Conservation (phyloP, 2,888 invertebrate species). For the Xylota segnis region DNA sequence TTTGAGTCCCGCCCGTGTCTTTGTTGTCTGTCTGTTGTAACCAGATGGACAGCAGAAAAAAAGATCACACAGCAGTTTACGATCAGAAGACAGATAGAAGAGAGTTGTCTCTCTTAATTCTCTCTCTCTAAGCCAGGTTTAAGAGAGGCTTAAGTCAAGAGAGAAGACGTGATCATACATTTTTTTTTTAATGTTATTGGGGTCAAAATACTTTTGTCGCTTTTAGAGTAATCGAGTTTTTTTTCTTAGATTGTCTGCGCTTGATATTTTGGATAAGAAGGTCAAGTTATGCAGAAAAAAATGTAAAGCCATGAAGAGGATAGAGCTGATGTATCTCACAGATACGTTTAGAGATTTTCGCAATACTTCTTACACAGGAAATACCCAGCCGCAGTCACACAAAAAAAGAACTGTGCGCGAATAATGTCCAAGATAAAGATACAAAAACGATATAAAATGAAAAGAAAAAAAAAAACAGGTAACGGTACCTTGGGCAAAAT, state of each 20-base stretch:
- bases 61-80: not conserved
- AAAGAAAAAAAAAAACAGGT: conserved; percentile 41
- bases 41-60: conserved; percentile 6
- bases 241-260: conserved; percentile 1
- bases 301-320: not conserved
- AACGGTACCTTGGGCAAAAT: conserved; percentile 68
- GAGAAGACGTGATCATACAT: conserved; percentile 4
- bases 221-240: conserved; percentile 1
- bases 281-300: conserved; percentile 27
- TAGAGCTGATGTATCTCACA: not conserved
- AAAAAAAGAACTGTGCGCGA: not conserved
- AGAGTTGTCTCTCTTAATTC: conserved; percentile 3
- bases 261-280: conserved; percentile 31
- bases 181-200: conserved; percentile 30
- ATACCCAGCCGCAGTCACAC: not conserved
- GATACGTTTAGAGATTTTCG: not conserved
- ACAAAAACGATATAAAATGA: conserved; percentile 21
- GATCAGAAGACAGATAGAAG: not conserved
- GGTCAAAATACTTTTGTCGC: conserved; percentile 62
- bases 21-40: conserved; percentile 21
- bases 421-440: conserved; percentile 11
- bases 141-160: conserved; percentile 30
- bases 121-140: not conserved
- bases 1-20: conserved; percentile 1
- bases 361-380: not conserved